A percentile compares a stretch with the other conserved stretches of the same genome.
Evolutionary conservation across 1,140 invertebrate species (phyloP).

Genomic region (Saccostrea echinata): DNA sequence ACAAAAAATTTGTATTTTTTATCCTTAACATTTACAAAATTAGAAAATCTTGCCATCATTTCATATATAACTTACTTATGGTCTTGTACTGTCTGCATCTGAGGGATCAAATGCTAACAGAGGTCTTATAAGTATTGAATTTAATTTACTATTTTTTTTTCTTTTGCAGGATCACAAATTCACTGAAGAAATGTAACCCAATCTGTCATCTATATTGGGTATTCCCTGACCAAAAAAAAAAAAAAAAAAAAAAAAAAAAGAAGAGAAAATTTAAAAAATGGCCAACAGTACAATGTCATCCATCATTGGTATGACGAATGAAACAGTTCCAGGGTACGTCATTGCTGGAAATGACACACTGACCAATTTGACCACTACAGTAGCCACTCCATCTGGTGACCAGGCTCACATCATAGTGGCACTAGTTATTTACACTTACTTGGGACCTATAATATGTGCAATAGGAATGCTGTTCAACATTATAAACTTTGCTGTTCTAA

Average conservation of each 20-base stretch:
- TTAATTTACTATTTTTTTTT: not conserved
- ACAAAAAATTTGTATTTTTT: no score
- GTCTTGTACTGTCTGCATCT: no score
- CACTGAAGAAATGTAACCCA: slow-evolving; percentile 1
- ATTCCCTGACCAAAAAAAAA: not conserved
- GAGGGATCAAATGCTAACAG: no score
- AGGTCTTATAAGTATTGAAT: no score
- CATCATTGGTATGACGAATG: not conserved
- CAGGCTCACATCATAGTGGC: not conserved
- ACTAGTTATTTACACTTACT: slow-evolving; percentile 61
- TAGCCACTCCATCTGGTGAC: not conserved
- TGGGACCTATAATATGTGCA: slow-evolving; percentile 72
- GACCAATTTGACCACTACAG: slow-evolving; percentile 16
- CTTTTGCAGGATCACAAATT: not conserved
- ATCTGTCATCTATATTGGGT: not conserved
- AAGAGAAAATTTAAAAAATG: not conserved
- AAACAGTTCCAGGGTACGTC: not conserved
- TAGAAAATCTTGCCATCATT: no score
- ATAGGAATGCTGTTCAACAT: slow-evolving; percentile 77
- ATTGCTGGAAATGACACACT: not conserved
- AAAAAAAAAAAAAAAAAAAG: not conserved
- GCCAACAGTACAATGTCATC: not conserved
- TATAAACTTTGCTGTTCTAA: slow-evolving; percentile 74
- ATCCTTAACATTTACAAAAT: no score
- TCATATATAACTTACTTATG: no score